Evolutionary conservation across 2,113 vertebrate genomes (phyloP).

Genomic region (Daphoenositta chrysoptera): DNA sequence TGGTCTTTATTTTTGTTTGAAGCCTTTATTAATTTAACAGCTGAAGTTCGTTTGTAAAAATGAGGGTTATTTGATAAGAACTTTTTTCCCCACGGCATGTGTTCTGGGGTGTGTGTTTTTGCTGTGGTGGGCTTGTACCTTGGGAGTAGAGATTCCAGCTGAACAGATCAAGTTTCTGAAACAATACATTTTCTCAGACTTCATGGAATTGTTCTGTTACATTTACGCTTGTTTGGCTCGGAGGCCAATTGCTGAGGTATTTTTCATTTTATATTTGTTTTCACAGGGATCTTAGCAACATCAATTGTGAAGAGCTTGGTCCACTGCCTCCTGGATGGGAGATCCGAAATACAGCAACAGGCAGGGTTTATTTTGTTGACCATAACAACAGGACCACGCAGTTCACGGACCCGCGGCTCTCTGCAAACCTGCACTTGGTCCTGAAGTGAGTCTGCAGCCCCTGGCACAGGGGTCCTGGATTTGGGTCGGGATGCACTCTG

Average conservation of each 20-base stretch:
- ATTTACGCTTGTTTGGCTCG: conserved; percentile 66
- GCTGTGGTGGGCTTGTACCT: conserved; percentile 57
- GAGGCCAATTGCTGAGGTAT: conserved; percentile 70
- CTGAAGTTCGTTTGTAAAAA: conserved; percentile 44
- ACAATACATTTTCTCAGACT: conserved; percentile 76
- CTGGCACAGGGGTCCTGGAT: not conserved
- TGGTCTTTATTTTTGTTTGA: conserved; percentile 62
- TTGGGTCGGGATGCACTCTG: not conserved
- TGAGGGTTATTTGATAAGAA: conserved; percentile 46
- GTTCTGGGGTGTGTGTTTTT: conserved; percentile 55
- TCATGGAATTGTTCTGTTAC: conserved; percentile 73
- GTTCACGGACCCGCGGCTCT: conserved; percentile 94
- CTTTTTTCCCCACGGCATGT: conserved; percentile 2
- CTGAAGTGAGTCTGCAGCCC: conserved; percentile 83
- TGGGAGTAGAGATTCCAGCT: conserved; percentile 74
- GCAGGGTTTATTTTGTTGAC: conserved; percentile 97
- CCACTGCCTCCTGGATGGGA: conserved; percentile 97
- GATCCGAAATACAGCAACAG: conserved; percentile 95
- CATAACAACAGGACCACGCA: conserved; percentile 98
- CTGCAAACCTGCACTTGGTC: conserved; percentile 93
- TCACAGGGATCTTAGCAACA: conserved; percentile 96
- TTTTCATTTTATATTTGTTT: conserved; percentile 75
- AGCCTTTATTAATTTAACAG: conserved; percentile 46
- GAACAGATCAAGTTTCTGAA: conserved; percentile 73
- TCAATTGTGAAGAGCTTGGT: conserved; percentile 97